Evolutionary conservation across 2,888 invertebrate genomes (phyloP).

Genomic region (Meandrusa payeni): DNA sequence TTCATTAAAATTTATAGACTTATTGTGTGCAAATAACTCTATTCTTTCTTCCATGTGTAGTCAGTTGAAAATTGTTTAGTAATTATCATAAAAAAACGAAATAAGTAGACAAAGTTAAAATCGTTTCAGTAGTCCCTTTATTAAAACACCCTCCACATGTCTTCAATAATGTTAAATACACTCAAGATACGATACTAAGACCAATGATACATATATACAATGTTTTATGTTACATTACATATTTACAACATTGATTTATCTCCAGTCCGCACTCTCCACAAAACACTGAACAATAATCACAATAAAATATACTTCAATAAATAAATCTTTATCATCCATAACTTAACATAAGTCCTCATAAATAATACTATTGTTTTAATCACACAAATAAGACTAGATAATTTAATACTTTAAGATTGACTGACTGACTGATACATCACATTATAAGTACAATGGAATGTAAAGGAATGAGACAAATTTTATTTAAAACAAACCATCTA

Average conservation of each 20-base stretch:
- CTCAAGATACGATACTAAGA: constrained; percentile 61
- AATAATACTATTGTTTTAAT: too few relatives aligned
- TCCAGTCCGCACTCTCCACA: constrained; percentile 2
- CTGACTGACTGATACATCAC: too few relatives aligned
- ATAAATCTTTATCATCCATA: constrained; percentile 32
- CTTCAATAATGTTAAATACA: constrained; percentile 63
- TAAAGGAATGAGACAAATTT: not conserved
- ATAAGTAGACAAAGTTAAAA: constrained; percentile 32
- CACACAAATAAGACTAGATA: constrained; percentile 14
- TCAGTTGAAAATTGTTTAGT: too few relatives aligned
- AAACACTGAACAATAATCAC: constrained; percentile 30
- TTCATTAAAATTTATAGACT: too few relatives aligned
- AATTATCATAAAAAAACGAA: constrained; percentile 1
- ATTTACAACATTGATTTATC: constrained; percentile 42
- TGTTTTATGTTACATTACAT: constrained; percentile 47
- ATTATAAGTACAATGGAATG: constrained; percentile 12
- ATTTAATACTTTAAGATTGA: too few relatives aligned
- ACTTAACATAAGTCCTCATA: too few relatives aligned
- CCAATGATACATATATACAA: constrained; percentile 59
- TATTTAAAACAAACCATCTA: not conserved
- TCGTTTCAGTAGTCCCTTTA: constrained; percentile 66
- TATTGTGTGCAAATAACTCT: too few relatives aligned
- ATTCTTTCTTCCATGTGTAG: too few relatives aligned
- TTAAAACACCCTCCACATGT: constrained; percentile 76
- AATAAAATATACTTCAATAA: constrained; percentile 29